Evolutionary conservation across 2,113 vertebrate species (phyloP).

Genomic region (Silurus meridionalis): DNA sequence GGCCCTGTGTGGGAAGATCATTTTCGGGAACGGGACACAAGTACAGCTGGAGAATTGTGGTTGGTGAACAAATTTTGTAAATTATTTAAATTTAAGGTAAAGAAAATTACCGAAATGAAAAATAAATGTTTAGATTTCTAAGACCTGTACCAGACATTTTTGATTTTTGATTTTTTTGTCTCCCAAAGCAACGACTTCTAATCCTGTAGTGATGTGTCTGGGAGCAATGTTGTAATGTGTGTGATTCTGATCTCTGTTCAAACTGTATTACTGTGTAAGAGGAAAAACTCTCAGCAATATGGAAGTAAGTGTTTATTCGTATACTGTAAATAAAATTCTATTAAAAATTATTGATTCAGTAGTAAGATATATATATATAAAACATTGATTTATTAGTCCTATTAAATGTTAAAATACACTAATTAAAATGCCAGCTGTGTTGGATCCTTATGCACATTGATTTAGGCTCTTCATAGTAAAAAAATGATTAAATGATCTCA

Average conservation of each 20-base stretch:
- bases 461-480: not conserved
- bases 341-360: too few relatives aligned
- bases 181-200: not conserved
- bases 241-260: not conserved
- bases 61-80: not conserved
- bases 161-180: not conserved
- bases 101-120: too few relatives aligned
- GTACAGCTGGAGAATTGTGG: not conserved
- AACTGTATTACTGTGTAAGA: not conserved
- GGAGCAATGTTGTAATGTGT: conserved; percentile 18
- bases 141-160: not conserved
- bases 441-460: not conserved
- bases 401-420: not conserved
- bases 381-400: too few relatives aligned
- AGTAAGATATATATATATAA: too few relatives aligned
- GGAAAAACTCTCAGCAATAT: not conserved
- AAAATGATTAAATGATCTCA: not conserved
- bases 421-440: not conserved
- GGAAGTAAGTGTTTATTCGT: not conserved
- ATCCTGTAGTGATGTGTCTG: conserved; percentile 2
- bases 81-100: too few relatives aligned
- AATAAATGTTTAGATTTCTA: too few relatives aligned
- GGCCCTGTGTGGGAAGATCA: too few relatives aligned
- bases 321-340: too few relatives aligned
- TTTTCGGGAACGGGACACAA: conserved; percentile 38